A percentile compares a stretch with the other conserved stretches of the same genome.
Conservation (phyloP, 1,140 invertebrate genomes). For the Panagrolaimus sp. region DNA sequence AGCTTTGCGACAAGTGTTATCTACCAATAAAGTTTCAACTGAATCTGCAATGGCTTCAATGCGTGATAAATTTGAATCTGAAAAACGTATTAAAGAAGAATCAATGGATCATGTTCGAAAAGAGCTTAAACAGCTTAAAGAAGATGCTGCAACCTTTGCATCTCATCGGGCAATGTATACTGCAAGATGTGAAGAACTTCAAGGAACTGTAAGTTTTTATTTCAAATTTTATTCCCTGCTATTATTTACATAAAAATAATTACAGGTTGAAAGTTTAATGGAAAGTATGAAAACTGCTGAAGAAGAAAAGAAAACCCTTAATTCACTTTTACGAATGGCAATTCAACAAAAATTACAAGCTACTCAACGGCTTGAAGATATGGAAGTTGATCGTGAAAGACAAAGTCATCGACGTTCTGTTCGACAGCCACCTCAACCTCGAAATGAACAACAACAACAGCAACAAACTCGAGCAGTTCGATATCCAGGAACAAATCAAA, state of each 20-base stretch:
- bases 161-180: slow-evolving; percentile 97
- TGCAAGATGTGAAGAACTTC: slow-evolving; percentile 66
- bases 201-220: slow-evolving; percentile 43
- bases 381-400: slow-evolving; percentile 66
- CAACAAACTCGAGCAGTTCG: not conserved
- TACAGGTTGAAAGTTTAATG: slow-evolving; percentile 90
- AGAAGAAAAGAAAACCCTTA: slow-evolving; percentile 96
- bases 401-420: slow-evolving; percentile 33
- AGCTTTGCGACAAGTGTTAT: slow-evolving; percentile 89
- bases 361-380: slow-evolving; percentile 87
- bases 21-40: slow-evolving; percentile 97
- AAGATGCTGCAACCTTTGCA: slow-evolving; percentile 95
- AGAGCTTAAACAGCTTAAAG: slow-evolving; percentile 57
- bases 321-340: slow-evolving; percentile 87
- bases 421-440: not conserved
- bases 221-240: not conserved
- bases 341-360: slow-evolving; percentile 77
- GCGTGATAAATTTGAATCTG: slow-evolving; percentile 97
- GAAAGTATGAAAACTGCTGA: slow-evolving; percentile 79
- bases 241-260: slow-evolving; percentile 59
- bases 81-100: slow-evolving; percentile 92
- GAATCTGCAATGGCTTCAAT: slow-evolving; percentile 93
- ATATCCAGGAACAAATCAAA: not conserved
- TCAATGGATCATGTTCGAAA: slow-evolving; percentile 71
- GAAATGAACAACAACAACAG: not conserved